Evolutionary conservation across 2,888 invertebrate genomes (phyloP).

Genomic region (Xestobium rufovillosum): DNA sequence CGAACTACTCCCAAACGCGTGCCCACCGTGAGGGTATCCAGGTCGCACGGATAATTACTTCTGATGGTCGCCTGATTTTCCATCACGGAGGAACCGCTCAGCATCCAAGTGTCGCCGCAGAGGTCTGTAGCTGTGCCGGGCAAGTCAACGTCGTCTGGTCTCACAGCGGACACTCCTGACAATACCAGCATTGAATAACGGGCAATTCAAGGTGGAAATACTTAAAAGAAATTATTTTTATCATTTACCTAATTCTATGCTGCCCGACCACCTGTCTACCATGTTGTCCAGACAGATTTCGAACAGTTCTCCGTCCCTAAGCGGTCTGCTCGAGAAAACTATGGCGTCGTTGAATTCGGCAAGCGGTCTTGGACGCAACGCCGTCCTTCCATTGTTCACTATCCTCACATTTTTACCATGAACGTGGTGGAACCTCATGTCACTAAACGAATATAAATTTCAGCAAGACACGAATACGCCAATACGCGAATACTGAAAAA

Average conservation of each 20-base stretch:
- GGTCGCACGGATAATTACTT: conserved; percentile 77
- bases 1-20: conserved; percentile 84
- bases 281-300: conserved; percentile 84
- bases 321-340: conserved; percentile 80
- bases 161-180: conserved; percentile 81
- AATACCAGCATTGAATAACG: conserved; percentile 11
- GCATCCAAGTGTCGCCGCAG: conserved; percentile 84
- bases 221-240: not conserved
- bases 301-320: conserved; percentile 86
- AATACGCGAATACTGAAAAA: too few species aligned
- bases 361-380: conserved; percentile 76
- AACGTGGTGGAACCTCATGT: conserved; percentile 79
- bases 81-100: conserved; percentile 88
- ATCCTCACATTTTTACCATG: conserved; percentile 86
- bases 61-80: conserved; percentile 80
- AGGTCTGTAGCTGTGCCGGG: conserved; percentile 89
- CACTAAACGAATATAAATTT: conserved; percentile 44
- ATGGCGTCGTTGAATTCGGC: conserved; percentile 94
- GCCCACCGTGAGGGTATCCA: conserved; percentile 73
- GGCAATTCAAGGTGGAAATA: too few species aligned
- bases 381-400: conserved; percentile 75
- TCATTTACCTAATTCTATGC: conserved; percentile 77
- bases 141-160: conserved; percentile 81
- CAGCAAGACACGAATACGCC: conserved; percentile 5
- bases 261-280: conserved; percentile 90